These are phyloP conservation scores for Brenthis ino DNA, from an alignment of 2,888 invertebrate species.

Conservation along the genomic window DNA sequence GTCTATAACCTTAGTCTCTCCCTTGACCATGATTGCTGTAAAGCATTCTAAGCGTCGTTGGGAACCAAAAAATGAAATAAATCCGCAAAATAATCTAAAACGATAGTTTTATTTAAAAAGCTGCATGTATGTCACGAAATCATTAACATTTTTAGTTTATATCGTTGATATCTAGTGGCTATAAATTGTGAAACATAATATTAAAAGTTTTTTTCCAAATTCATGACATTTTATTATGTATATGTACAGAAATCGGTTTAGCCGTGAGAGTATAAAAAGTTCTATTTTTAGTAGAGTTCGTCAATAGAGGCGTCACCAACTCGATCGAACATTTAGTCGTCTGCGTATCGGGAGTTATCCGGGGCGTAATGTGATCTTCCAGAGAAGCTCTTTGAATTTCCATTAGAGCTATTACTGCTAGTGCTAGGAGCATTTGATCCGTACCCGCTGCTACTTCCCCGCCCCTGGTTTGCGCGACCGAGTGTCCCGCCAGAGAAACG, in stretches of 20 bases:
- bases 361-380: not conserved
- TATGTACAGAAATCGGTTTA: not conserved
- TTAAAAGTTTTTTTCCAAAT: not conserved
- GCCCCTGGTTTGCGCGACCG: not conserved
- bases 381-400: not conserved
- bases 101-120: too few relatives aligned
- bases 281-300: not conserved
- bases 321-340: not conserved
- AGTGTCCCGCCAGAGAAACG: not conserved
- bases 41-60: too few relatives aligned
- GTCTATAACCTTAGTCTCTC: too few relatives aligned
- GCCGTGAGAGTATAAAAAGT: not conserved
- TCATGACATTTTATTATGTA: not conserved
- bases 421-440: not conserved
- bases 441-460: not conserved
- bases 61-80: too few relatives aligned
- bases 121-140: not conserved
- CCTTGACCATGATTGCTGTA: too few relatives aligned
- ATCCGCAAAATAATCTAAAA: too few relatives aligned
- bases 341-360: not conserved
- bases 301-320: not conserved
- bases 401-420: not conserved
- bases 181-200: not conserved
- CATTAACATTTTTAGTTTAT: not conserved
- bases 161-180: not conserved